phyloP scores from a whole-genome alignment of 30 jellyfish, hydroid and myxozoan species.

The Clytia hemisphaerica region DNA sequence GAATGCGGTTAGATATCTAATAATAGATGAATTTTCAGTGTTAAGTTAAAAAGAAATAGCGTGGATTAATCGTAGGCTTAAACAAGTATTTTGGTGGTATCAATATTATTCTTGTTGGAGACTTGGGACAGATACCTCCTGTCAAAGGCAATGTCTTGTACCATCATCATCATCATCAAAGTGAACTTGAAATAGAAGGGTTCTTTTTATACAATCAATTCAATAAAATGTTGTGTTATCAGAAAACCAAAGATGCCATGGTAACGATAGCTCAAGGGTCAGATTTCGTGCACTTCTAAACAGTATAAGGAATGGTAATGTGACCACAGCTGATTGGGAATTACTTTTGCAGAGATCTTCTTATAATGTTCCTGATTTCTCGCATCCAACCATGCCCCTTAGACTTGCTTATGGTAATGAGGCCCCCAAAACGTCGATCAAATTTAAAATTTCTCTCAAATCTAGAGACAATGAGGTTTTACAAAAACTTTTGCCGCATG shows the following conservation, averaged over 20 bases:
- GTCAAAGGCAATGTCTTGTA: conserved; percentile 10
- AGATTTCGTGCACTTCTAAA: not conserved
- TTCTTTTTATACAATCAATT: not conserved
- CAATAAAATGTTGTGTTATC: conserved; percentile 8
- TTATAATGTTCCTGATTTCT: too few species aligned
- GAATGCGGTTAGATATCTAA: not conserved
- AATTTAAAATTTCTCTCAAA: too few species aligned
- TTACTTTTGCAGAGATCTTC: not conserved
- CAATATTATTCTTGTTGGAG: not conserved
- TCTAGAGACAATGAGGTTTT: too few species aligned
- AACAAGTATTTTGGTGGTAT: conserved; percentile 16
- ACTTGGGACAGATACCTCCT: conserved; percentile 28
- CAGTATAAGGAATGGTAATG: conserved; percentile 11
- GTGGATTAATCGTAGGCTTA: conserved; percentile 16
- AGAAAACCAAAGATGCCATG: not conserved
- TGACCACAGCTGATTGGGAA: conserved; percentile 2
- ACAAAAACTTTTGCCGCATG: too few species aligned
- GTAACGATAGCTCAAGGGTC: not conserved
- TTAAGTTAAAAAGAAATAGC: not conserved
- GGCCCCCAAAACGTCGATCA: too few species aligned
- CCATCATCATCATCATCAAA: not conserved
- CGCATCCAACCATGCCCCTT: too few species aligned
- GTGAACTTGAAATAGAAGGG: conserved; percentile 14
- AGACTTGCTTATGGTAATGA: conserved; percentile 3
- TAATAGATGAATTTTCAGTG: conserved; percentile 19